These are phyloP conservation scores for Rhinella marina DNA, from an alignment of 2,797 vertebrate species.

Conservation along the genomic window DNA sequence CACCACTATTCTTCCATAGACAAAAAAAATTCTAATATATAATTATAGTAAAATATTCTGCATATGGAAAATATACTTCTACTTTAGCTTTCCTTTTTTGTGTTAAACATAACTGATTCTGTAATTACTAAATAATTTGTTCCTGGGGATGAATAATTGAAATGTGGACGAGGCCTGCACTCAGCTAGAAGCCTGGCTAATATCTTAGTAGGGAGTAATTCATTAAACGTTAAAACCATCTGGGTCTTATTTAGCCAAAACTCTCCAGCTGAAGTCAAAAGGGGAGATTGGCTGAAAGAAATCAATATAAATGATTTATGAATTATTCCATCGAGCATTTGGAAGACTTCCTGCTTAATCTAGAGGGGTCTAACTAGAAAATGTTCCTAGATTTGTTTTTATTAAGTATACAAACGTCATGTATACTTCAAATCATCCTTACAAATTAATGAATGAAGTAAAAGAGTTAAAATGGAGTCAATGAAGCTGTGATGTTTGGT, in stretches of 20 bases:
- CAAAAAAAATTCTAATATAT: not conserved
- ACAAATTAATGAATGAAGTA: not conserved
- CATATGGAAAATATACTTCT: not conserved
- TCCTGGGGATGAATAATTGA: slow-evolving; percentile 25
- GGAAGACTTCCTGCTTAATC: slow-evolving; percentile 1
- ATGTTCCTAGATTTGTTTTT: not conserved
- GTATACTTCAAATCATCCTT: not conserved
- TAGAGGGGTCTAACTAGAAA: not conserved
- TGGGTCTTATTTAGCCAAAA: slow-evolving; percentile 27
- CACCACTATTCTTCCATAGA: not conserved
- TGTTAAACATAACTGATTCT: not conserved
- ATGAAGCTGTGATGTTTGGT: not conserved
- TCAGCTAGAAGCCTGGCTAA: slow-evolving; percentile 16
- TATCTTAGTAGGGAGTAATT: slow-evolving; percentile 36
- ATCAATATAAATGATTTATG: slow-evolving; percentile 25
- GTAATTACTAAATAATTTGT: slow-evolving; percentile 18
- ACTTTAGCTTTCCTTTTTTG: not conserved
- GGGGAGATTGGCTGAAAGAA: slow-evolving; percentile 7
- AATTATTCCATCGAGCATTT: slow-evolving; percentile 25
- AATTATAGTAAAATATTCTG: not conserved
- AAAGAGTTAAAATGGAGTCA: not conserved
- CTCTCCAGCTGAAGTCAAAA: slow-evolving; percentile 17
- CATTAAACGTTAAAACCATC: slow-evolving; percentile 21
- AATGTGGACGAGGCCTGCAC: slow-evolving; percentile 16
- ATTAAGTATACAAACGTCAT: not conserved